These are phyloP conservation scores for Gobiocypris rarus DNA, from an alignment of 2,113 vertebrate genomes.

Conservation along the genomic window DNA sequence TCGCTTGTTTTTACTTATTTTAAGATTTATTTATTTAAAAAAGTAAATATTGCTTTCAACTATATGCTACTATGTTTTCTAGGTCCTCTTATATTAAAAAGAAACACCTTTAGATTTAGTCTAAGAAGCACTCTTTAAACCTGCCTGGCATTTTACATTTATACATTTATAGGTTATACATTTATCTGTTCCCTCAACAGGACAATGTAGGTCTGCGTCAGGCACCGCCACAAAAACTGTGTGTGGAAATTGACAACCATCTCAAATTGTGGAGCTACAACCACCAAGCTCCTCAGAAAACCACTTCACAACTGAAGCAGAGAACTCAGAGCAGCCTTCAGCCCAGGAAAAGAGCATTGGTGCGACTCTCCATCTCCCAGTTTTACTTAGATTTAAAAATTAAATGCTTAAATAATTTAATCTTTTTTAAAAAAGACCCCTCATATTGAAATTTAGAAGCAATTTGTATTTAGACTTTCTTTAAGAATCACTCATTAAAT, in stretches of 20 bases:
- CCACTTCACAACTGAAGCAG: too few relatives aligned
- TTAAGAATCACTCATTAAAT: neutral
- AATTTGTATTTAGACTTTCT: too few relatives aligned
- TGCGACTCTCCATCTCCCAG: neutral
- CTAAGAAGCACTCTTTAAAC: neutral
- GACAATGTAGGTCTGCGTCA: neutral
- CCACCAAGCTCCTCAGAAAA: neutral
- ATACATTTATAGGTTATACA: too few relatives aligned
- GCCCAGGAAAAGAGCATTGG: neutral
- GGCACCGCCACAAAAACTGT: neutral
- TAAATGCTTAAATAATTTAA: too few relatives aligned
- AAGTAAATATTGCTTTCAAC: too few relatives aligned
- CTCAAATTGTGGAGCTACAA: neutral
- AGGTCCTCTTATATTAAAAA: too few relatives aligned
- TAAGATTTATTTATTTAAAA: too few relatives aligned
- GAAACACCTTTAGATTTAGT: neutral
- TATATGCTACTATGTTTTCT: too few relatives aligned
- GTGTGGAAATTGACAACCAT: neutral
- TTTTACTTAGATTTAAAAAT: neutral
- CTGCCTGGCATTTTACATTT: neutral
- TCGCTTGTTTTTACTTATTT: too few relatives aligned
- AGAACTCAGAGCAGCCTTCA: too few relatives aligned
- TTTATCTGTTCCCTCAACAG: neutral
- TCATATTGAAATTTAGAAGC: too few relatives aligned
- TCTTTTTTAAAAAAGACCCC: too few relatives aligned